phyloP scores from a whole-genome alignment of 1,140 invertebrate species.

The Arion vulgaris region DNA sequence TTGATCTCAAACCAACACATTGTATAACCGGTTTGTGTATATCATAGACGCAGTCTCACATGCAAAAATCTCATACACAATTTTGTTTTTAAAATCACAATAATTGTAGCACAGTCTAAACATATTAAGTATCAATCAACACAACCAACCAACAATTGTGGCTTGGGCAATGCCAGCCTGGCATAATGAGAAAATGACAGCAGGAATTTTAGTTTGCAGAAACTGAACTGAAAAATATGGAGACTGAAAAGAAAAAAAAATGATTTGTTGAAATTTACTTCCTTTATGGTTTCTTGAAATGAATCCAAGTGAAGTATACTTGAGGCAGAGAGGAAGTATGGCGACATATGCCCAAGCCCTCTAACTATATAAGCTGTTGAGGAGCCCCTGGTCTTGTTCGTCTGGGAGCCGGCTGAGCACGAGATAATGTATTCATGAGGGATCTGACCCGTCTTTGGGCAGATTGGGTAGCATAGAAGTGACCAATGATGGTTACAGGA shows the following conservation, averaged over 20 bases:
- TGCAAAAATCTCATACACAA: conserved; percentile 18
- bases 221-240: not conserved
- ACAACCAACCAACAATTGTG: conserved; percentile 35
- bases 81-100: conserved; percentile 32
- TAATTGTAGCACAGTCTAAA: conserved; percentile 38
- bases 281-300: not conserved
- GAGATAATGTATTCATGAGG: conserved; percentile 79
- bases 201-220: conserved; percentile 15
- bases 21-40: conserved; percentile 34
- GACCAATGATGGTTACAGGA: conserved; percentile 70
- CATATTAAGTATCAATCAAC: conserved; percentile 33
- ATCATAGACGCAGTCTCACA: conserved; percentile 22
- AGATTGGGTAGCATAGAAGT: conserved; percentile 70
- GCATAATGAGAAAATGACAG: conserved; percentile 38
- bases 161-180: conserved; percentile 40
- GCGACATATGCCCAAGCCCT: conserved; percentile 14
- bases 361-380: conserved; percentile 30
- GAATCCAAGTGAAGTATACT: not conserved
- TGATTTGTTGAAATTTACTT: not conserved
- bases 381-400: conserved; percentile 38
- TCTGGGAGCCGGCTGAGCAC: conserved; percentile 28
- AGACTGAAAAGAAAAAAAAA: conserved; percentile 15
- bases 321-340: conserved; percentile 8
- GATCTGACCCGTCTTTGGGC: conserved; percentile 93
- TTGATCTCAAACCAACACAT: conserved; percentile 38